Evolutionary conservation across 1,140 invertebrate species (phyloP).

Genomic region (Drosophila truncata): DNA sequence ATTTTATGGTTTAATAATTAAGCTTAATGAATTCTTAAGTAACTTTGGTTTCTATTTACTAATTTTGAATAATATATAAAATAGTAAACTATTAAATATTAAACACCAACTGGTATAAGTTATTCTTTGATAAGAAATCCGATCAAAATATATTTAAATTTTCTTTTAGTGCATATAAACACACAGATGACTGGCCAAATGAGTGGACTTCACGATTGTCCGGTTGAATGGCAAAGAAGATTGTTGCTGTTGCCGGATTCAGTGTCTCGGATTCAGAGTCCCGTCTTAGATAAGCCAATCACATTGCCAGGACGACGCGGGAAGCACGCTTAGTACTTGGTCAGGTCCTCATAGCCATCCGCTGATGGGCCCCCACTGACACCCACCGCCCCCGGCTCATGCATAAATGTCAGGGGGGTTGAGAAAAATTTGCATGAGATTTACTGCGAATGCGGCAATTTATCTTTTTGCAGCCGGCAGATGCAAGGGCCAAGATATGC

Average conservation of each 20-base stretch:
- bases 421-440: slow-evolving; percentile 64
- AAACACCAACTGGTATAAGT: too few species aligned
- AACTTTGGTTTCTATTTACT: not conserved
- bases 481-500: slow-evolving; percentile 38
- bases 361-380: not conserved
- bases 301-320: slow-evolving; percentile 44
- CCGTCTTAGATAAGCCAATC: slow-evolving; percentile 47
- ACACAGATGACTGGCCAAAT: slow-evolving; percentile 55
- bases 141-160: not conserved
- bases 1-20: not conserved
- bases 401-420: slow-evolving; percentile 63
- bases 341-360: slow-evolving; percentile 8
- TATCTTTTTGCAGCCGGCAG: slow-evolving; percentile 58
- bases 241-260: slow-evolving; percentile 14
- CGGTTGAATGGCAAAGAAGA: slow-evolving; percentile 37
- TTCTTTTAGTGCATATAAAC: slow-evolving; percentile 15
- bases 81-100: too few species aligned
- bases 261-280: not conserved
- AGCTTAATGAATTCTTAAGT: not conserved
- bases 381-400: slow-evolving; percentile 8
- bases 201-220: slow-evolving; percentile 54
- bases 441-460: slow-evolving; percentile 64
- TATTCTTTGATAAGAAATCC: too few species aligned
- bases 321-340: slow-evolving; percentile 15
- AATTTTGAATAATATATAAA: too few species aligned